Conservation (phyloP, 2,113 vertebrate genomes). For the Paramisgurnus dabryanus region DNA sequence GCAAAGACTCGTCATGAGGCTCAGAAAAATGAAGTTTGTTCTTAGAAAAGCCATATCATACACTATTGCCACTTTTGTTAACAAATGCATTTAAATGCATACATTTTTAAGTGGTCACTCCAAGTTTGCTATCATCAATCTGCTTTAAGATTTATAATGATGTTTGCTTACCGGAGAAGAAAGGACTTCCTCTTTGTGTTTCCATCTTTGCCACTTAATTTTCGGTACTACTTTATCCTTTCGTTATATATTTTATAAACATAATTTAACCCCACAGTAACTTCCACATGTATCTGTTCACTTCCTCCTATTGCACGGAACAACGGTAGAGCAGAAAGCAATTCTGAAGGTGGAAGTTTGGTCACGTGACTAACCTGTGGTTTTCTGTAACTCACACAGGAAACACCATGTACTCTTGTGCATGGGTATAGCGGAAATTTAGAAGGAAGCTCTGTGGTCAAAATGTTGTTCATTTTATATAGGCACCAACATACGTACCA, state of each 20-base stretch:
- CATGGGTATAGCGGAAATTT: constrained; percentile 13
- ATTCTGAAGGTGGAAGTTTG: constrained; percentile 26
- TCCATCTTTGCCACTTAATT: constrained; percentile 58
- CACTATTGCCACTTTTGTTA: neutral
- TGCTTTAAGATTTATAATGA: constrained; percentile 5
- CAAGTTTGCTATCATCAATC: constrained; percentile 46
- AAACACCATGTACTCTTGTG: constrained; percentile 6
- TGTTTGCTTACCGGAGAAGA: constrained; percentile 25
- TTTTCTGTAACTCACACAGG: constrained; percentile 56
- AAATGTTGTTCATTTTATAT: neutral
- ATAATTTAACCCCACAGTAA: constrained; percentile 34
- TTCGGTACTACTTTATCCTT: constrained; percentile 55
- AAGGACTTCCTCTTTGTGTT: constrained; percentile 32
- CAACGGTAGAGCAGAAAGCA: constrained; percentile 9
- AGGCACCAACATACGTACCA: neutral
- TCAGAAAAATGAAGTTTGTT: neutral
- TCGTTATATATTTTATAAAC: constrained; percentile 50
- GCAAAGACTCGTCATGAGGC: too few relatives aligned
- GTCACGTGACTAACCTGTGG: constrained; percentile 63
- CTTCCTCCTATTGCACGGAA: constrained; percentile 24
- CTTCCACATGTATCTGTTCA: neutral
- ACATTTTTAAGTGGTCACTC: neutral
- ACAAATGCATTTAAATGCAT: neutral
- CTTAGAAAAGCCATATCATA: neutral
- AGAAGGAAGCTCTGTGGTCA: constrained; percentile 25